Percentiles rank a stretch among this genome's conserved stretches.
Conservation (phyloP, 1,140 invertebrate genomes). For the Pogonognathellus flavescens region DNA sequence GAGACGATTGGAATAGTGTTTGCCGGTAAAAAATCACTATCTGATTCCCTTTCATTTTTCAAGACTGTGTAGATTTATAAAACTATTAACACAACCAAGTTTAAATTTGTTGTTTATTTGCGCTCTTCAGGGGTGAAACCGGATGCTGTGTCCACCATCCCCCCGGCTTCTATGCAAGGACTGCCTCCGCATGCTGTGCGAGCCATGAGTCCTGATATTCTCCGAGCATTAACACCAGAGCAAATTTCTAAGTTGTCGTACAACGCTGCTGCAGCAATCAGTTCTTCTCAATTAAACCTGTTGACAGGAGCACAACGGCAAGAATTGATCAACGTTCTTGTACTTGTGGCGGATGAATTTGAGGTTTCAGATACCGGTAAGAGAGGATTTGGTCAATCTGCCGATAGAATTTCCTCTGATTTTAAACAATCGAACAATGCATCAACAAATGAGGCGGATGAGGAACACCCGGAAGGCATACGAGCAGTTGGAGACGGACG, state of each 20-base stretch:
- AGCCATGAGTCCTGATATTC: neutral
- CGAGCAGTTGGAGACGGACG: neutral
- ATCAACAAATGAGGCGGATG: neutral
- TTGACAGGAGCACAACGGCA: constrained; percentile 39
- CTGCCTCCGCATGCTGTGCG: constrained; percentile 53
- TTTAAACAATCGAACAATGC: neutral
- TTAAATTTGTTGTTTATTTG: neutral
- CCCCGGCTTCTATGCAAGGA: constrained; percentile 58
- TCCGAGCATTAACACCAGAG: constrained; percentile 53
- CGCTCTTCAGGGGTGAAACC: constrained; percentile 57
- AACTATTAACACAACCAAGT: neutral
- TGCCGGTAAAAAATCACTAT: constrained; percentile 60
- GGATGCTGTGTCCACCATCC: constrained; percentile 53
- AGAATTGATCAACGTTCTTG: constrained; percentile 36
- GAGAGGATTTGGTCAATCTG: too few species aligned
- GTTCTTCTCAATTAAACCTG: constrained; percentile 12
- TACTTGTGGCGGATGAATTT: constrained; percentile 42
- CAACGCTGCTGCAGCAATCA: constrained; percentile 53
- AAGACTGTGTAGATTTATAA: too few species aligned
- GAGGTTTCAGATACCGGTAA: too few species aligned
- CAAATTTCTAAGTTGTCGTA: constrained; percentile 55
- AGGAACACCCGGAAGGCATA: neutral
- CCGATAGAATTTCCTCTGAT: neutral
- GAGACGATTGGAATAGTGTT: constrained; percentile 63
- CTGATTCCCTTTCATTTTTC: too few species aligned